phyloP scores from a whole-genome alignment of 30 jellyfish, hydroid and myxozoan genomes.

The Hydractinia echinata region DNA sequence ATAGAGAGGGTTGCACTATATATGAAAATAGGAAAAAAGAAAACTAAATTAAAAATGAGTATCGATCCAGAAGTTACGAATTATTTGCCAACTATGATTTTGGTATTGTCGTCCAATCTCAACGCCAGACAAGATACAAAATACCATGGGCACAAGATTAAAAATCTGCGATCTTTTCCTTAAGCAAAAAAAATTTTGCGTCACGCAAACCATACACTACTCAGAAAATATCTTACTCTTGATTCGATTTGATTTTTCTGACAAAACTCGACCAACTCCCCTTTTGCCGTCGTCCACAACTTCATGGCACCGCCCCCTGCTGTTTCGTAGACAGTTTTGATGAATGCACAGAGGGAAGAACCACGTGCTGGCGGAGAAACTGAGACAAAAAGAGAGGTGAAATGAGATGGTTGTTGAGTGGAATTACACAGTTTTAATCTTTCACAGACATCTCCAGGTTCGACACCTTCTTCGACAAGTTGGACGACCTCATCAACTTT shows the following conservation, averaged over 20 bases:
- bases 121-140: no score
- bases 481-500: background rate
- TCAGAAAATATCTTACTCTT: background rate
- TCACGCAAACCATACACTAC: background rate
- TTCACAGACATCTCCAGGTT: background rate
- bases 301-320: background rate
- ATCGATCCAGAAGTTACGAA: background rate
- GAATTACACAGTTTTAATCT: background rate
- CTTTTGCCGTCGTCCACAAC: constrained; percentile 7
- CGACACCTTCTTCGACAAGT: background rate
- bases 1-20: background rate
- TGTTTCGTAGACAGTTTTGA: background rate
- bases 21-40: background rate
- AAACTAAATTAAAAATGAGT: background rate
- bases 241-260: background rate
- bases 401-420: background rate
- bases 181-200: background rate
- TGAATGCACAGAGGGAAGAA: background rate
- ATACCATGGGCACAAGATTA: no score
- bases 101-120: background rate
- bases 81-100: background rate
- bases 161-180: no score
- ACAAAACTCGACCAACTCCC: background rate
- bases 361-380: background rate
- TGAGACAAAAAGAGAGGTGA: background rate